Base-by-base conservation (phyloP, 2,888 invertebrate species). In the Dynastes hyllus region DNA sequence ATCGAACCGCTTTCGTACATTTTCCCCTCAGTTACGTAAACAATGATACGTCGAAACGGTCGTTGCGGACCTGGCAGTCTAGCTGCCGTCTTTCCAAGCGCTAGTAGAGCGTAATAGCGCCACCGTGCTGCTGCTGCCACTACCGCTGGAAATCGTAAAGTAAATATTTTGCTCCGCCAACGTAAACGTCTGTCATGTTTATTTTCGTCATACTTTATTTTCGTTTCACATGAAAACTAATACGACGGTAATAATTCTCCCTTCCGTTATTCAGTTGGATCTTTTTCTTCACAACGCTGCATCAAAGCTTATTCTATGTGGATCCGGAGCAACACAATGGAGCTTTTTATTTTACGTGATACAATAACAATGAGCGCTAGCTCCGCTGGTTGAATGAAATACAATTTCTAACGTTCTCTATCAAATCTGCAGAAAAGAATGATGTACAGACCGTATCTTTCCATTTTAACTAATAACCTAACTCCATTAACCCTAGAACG, bases 1-100 rank as follows among this genome's bases (percentile, higher is more conserved):
- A 77, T 78, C 77, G 79, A 77, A 75, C 77, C 51, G 69, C 78
- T 80, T 80, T 80, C 80, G 78, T 70, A 77, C 77, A 58, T 40
- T 77, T 66, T 53, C 66, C 65, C 77, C 1, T 29, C 11, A 37
- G 55, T 69, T 77, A 77, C 53, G 51, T 66, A 77, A 77, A 77
- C 77, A 77, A 67, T 37, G 77, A 67, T 27, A 69, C 53, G 66
- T 37, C 53, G 40, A 45, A 45, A 11, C 77, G 67, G 13, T 55
- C 16, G 71, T 29, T 50, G 66, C 65, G 67, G 16, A 69, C 22
- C 69, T 13, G 27, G 51, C 22, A 22, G 66, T 37, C 37, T 55
- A 55, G 16, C 45, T 13, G 55, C n/a, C 16, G 16, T 55, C 55
- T 55, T 16, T n/a, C 55, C 4, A 13, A 55, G n/a, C 13, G n/a